Evolutionary conservation across 2,797 vertebrate species (phyloP).

Genomic region (Aldrovandia affinis): DNA sequence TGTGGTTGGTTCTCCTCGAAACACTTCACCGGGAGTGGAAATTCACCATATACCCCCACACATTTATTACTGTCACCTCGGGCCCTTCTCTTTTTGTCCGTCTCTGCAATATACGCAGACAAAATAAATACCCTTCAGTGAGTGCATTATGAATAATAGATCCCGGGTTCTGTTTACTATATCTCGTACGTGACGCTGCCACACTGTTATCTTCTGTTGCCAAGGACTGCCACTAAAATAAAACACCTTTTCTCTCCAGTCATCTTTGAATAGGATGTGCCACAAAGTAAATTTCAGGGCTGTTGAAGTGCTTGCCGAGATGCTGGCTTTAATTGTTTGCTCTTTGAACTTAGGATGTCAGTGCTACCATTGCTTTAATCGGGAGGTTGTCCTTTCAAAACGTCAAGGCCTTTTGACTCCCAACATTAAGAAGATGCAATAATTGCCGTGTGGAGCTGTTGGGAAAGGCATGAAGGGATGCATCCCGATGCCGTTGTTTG

Average conservation of each 20-base stretch:
- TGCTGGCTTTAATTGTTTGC: neutral
- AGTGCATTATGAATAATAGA: constrained; percentile 8
- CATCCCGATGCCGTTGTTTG: neutral
- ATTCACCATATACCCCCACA: neutral
- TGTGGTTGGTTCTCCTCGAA: constrained; percentile 17
- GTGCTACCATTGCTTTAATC: neutral
- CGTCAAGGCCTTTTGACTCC: neutral
- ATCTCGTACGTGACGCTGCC: too few relatives aligned
- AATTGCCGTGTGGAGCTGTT: neutral
- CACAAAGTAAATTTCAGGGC: neutral
- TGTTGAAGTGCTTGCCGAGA: neutral
- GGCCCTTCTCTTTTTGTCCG: neutral
- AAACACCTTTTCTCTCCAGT: neutral
- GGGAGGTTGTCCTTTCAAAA: neutral
- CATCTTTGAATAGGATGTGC: neutral
- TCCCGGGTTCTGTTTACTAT: neutral
- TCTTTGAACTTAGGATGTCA: constrained; percentile 1
- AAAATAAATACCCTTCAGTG: neutral
- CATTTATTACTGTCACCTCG: neutral
- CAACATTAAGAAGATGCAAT: neutral
- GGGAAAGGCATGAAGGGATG: neutral
- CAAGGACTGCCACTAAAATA: neutral
- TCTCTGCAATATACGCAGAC: neutral
- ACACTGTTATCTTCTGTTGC: neutral
- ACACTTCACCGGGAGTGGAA: neutral